Base-by-base conservation (phyloP, 2,113 vertebrate species). In the Nannospalax galili region DNA sequence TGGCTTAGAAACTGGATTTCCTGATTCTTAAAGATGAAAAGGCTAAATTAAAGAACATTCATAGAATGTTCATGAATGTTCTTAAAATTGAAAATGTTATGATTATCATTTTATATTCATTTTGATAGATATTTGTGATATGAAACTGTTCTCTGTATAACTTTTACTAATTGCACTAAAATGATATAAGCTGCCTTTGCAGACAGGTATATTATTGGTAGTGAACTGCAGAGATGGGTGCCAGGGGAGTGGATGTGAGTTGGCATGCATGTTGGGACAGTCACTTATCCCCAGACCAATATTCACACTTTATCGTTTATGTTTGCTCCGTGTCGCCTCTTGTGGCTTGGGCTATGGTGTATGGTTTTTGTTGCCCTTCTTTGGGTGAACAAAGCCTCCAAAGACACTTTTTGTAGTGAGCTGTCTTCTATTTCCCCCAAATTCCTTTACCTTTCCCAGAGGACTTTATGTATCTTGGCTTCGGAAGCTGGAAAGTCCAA, bases 21-120 rank as follows among this genome's bases (percentile, higher is more conserved):
- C 58, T 88, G 37, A 12, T 89, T 94, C 70, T n/a, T 40, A 69
- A 88, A 78, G 48, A 82, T 37, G 5, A 74, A 79, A 91, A 78
- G 48, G 22, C 35, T 64, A 97, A 60, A 70, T 17, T 15, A 28
- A 90, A 94, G 11, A 37, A 58, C 28, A 52, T 14, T n/a, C 64
- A 5, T 30, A 94, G 11, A 37, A 58, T 24, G n/a, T 14, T n/a
- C 64, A 5, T 30, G 45, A 84, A 32, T 16, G 65, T 67, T 74
- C 45, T 70, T 65, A 62, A 58, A 89, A 19, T 19, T 64, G 24
- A 93, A 86, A 87, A n/a, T 32, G 62, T 93, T 56, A 37, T 85
- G 45, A 62, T 42, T 45, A 19, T 79, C 24, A 35, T 64, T 86
- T 92, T 22, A 35, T 67, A 32, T 79, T 90, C 0, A n/a, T 75